Percentiles rank a stretch among this genome's conserved stretches.
phyloP scores from a whole-genome alignment of 2,797 vertebrate species.

The Crenuchus spilurus region DNA sequence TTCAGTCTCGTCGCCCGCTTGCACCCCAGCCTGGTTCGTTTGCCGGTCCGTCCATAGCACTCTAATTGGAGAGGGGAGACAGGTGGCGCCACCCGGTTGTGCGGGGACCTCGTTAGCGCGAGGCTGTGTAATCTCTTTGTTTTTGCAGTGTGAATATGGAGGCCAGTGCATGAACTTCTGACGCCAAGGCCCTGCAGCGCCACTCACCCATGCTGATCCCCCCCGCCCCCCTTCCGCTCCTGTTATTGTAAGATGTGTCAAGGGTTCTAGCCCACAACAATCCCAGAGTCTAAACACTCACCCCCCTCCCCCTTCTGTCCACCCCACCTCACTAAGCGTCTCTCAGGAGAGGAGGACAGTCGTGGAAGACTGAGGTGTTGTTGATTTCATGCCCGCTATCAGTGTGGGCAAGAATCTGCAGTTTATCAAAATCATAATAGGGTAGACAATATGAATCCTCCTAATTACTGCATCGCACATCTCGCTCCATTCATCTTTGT shows the following conservation, averaged over 20 bases:
- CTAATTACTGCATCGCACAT: neutral
- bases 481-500: constrained; percentile 4
- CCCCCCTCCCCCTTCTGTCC: neutral
- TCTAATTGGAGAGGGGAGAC: constrained; percentile 69
- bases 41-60: neutral
- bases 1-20: constrained; percentile 66
- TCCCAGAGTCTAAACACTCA: constrained; percentile 20
- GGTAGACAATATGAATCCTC: neutral
- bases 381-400: neutral
- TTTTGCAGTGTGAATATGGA: constrained; percentile 84
- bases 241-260: constrained; percentile 59
- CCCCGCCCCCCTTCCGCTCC: constrained; percentile 33
- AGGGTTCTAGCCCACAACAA: constrained; percentile 37
- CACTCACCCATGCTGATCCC: constrained; percentile 66
- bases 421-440: neutral
- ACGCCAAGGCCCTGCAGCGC: constrained; percentile 63
- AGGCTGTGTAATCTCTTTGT: constrained; percentile 82
- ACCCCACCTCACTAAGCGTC: neutral
- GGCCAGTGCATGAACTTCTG: constrained; percentile 83
- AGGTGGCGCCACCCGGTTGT: constrained; percentile 84
- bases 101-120: constrained; percentile 85
- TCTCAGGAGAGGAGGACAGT: neutral
- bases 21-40: constrained; percentile 70
- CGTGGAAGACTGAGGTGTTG: neutral
- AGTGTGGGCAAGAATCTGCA: neutral